Evolutionary conservation across 2,113 vertebrate genomes (phyloP).

Genomic region (Platycercus adscitus): DNA sequence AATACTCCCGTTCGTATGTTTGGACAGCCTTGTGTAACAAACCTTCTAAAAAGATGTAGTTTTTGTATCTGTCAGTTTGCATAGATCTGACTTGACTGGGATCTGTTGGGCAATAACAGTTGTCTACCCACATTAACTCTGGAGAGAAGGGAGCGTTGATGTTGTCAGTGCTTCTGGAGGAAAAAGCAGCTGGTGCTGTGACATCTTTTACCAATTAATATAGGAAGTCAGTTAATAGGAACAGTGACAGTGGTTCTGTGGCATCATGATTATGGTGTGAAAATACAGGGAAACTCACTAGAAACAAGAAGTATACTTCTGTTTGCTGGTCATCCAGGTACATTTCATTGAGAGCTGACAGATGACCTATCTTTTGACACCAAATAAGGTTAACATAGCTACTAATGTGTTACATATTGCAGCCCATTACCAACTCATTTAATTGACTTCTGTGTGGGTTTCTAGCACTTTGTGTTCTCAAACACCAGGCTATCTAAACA

Average conservation of each 20-base stretch:
- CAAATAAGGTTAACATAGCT: neutral
- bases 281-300: neutral
- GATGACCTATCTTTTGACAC: neutral
- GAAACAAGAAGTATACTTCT: neutral
- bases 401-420: neutral
- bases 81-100: neutral
- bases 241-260: neutral
- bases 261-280: neutral
- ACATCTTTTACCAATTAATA: neutral
- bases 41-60: neutral
- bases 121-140: neutral
- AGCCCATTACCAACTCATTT: neutral
- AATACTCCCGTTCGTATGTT: neutral
- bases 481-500: neutral
- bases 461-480: neutral
- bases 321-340: neutral
- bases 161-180: neutral
- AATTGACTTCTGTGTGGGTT: neutral
- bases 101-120: neutral
- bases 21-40: neutral
- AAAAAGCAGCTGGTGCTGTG: neutral
- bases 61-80: neutral
- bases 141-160: neutral
- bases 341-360: neutral
- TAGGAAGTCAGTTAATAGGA: neutral